Percentiles rank a stretch among this genome's conserved stretches.
Conservation (phyloP, 2,888 invertebrate species). For the Acanthacorydalis orientalis region DNA sequence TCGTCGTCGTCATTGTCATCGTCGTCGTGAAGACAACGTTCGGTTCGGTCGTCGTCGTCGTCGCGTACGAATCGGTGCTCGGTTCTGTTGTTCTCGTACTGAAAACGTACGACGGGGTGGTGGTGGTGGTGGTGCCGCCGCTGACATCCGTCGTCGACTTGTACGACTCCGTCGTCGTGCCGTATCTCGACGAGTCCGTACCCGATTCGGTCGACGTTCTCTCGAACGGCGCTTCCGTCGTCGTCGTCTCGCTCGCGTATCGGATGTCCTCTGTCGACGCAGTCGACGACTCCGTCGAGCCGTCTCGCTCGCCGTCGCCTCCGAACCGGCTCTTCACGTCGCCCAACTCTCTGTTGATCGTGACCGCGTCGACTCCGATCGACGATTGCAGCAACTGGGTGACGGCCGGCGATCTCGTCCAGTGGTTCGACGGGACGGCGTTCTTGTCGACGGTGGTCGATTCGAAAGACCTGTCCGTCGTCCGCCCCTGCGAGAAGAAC, state of each 20-base stretch:
- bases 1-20: too few relatives aligned
- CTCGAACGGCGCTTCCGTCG: slow-evolving; percentile 8
- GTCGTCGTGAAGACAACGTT: too few relatives aligned
- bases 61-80: too few relatives aligned
- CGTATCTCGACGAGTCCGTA: too few relatives aligned
- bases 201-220: not conserved
- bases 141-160: too few relatives aligned
- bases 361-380: slow-evolving; percentile 50
- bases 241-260: slow-evolving; percentile 17
- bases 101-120: too few relatives aligned
- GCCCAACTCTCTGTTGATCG: slow-evolving; percentile 42
- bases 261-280: slow-evolving; percentile 11
- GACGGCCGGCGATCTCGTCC: slow-evolving; percentile 25
- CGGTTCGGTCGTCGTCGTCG: too few relatives aligned
- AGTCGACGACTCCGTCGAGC: slow-evolving; percentile 12
- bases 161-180: too few relatives aligned
- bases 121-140: too few relatives aligned
- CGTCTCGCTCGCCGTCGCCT: slow-evolving; percentile 21
- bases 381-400: slow-evolving; percentile 50
- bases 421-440: slow-evolving; percentile 19
- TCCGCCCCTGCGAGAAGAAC: not conserved
- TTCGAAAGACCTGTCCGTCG: slow-evolving; percentile 1
- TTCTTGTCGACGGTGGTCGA: slow-evolving; percentile 3
- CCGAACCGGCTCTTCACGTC: slow-evolving; percentile 19
- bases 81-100: too few relatives aligned